Evolutionary conservation across 2,113 vertebrate species (phyloP), one percentile per base, ranked within the genome.

Genomic region (Triplophysa dalaica): DNA sequence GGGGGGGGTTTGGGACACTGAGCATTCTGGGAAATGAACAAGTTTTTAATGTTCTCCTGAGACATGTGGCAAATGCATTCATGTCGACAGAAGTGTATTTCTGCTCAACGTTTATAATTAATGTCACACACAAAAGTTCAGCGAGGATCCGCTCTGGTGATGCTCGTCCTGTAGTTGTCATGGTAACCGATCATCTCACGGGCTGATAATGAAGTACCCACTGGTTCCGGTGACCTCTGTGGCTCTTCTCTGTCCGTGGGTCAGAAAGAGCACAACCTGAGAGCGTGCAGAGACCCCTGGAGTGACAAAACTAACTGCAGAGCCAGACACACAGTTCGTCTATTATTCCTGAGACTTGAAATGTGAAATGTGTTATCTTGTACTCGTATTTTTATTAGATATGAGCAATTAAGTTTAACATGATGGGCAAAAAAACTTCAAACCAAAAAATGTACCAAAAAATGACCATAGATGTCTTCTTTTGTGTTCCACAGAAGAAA

Each of bases 311-410:
- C 43, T 45, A 38, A 38, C 33, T 38, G 33, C 33, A 38, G 33
- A 38, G 33, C 33, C 33, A 38, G 33, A 38, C 5, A 38, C 33
- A 38, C 85, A 85, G 89, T 89, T 60, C 24, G 12, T 7, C 1
- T 21, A 81, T 78, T 84, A 73, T 62, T 21, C 19, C 21, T 26
- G 8, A 54, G 69, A 79, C 83, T 56, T 70, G 79, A n/a, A n/a
- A n/a, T 86, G 85, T 83, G 79, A 87, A 85, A 87, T 80, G 61
- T 83, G 81, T 90, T 88, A 83, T 86, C 69, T 88, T 16, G 16
- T 16, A 16, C 4, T 38, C 33, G 6, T 38, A 38, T 38, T 38
- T 38, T 7, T 38, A 38, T 17, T 52, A 6, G 4, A 16, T 12
- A 6, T 14, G 45, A 16, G 16, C 12, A 50, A 50, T 52, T 52